Evolutionary conservation across 2,888 invertebrate genomes (phyloP).

Genomic region (Orthosia gothica): DNA sequence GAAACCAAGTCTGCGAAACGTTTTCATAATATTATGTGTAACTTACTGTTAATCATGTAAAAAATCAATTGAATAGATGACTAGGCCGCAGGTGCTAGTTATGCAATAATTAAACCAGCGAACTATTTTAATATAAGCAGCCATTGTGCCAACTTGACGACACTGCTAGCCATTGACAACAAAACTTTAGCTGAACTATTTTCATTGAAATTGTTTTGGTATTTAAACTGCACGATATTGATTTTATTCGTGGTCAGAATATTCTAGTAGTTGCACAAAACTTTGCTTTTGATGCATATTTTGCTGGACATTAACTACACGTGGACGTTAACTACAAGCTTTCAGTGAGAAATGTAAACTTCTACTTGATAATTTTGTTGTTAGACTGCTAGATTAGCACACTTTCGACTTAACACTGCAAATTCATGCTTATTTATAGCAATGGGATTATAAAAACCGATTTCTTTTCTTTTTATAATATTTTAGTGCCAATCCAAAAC

Average conservation of each 20-base stretch:
- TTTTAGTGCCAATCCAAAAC: constrained; percentile 67
- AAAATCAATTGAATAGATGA: constrained; percentile 72
- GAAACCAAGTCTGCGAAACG: constrained; percentile 61
- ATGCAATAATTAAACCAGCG: constrained; percentile 73
- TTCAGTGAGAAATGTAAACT: neutral
- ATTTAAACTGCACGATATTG: constrained; percentile 74
- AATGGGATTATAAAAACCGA: constrained; percentile 34
- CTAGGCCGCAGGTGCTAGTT: constrained; percentile 76
- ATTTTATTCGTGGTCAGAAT: constrained; percentile 67
- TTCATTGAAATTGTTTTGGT: constrained; percentile 85
- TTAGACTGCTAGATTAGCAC: constrained; percentile 14
- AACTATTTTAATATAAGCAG: constrained; percentile 85
- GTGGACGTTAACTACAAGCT: neutral
- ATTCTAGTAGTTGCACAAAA: constrained; percentile 41
- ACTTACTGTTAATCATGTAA: constrained; percentile 67
- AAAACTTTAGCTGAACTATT: constrained; percentile 79
- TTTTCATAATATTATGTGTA: constrained; percentile 69
- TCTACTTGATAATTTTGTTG: constrained; percentile 9
- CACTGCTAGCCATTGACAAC: constrained; percentile 74
- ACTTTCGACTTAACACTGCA: constrained; percentile 6
- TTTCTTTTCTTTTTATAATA: constrained; percentile 60
- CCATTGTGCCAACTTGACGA: constrained; percentile 75
- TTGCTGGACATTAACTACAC: constrained; percentile 46
- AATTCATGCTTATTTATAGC: constrained; percentile 28
- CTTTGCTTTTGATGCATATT: constrained; percentile 48